These are phyloP conservation scores for Tupiocoris notatus DNA, from an alignment of 2,888 invertebrate species.

Conservation along the genomic window DNA sequence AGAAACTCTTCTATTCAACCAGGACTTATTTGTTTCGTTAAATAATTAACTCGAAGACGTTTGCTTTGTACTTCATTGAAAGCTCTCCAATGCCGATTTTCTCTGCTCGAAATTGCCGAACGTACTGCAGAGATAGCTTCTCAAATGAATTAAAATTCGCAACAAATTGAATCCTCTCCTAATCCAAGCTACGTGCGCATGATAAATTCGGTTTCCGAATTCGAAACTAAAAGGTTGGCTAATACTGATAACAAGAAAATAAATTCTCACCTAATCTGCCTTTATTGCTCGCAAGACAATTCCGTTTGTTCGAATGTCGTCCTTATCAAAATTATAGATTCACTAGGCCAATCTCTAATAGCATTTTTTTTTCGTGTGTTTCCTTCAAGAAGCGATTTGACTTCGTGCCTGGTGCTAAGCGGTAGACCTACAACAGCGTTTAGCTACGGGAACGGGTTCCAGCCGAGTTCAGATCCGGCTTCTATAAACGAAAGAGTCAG, in stretches of 20 bases:
- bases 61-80: background rate
- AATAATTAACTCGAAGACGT: background rate
- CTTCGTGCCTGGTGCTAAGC: background rate
- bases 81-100: too few relatives aligned
- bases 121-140: too few relatives aligned
- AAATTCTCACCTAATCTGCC: background rate
- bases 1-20: background rate
- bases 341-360: background rate
- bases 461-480: conserved; percentile 23
- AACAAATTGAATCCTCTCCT: too few relatives aligned
- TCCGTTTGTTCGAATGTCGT: background rate
- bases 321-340: background rate
- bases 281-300: background rate
- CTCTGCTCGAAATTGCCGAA: too few relatives aligned
- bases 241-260: too few relatives aligned
- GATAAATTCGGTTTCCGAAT: too few relatives aligned
- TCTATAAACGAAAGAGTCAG: background rate
- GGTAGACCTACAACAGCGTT: background rate
- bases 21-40: background rate
- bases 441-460: conserved; percentile 10
- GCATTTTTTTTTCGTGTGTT: background rate
- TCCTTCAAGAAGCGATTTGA: background rate
- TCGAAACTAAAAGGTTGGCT: too few relatives aligned
- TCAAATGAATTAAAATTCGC: too few relatives aligned
- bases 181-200: too few relatives aligned